Evolutionary conservation across 2,797 vertebrate species (phyloP).

Genomic region (Chelon auratus): DNA sequence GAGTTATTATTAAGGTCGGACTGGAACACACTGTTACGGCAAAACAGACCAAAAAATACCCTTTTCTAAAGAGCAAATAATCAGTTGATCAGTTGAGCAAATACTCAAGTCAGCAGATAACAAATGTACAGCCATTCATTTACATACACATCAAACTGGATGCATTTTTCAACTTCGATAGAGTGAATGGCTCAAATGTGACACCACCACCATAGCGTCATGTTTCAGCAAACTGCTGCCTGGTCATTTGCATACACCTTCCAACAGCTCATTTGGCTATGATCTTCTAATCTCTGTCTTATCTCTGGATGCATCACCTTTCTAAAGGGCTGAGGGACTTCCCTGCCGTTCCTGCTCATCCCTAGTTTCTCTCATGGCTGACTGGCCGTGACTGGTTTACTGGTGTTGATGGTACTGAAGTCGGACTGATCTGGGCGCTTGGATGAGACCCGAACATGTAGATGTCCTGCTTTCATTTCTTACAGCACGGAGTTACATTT

Average conservation of each 20-base stretch:
- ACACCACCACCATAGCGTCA: slow-evolving; percentile 29
- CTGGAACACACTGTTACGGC: background rate
- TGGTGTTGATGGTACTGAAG: slow-evolving; percentile 36
- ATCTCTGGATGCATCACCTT: slow-evolving; percentile 48
- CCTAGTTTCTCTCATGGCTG: slow-evolving; percentile 42
- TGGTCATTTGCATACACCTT: slow-evolving; percentile 63
- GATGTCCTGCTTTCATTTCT: background rate
- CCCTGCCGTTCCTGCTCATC: slow-evolving; percentile 53
- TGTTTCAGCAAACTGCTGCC: slow-evolving; percentile 21
- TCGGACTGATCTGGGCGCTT: slow-evolving; percentile 13
- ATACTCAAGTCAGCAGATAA: background rate
- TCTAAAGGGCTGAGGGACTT: slow-evolving; percentile 52
- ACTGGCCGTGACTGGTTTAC: slow-evolving; percentile 34
- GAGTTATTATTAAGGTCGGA: slow-evolving; percentile 37
- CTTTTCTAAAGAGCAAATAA: background rate
- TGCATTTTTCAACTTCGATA: background rate
- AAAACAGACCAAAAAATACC: too few relatives aligned
- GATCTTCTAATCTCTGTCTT: slow-evolving; percentile 58
- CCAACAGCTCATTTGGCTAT: slow-evolving; percentile 60
- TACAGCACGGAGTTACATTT: background rate
- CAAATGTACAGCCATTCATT: slow-evolving; percentile 25
- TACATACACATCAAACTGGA: background rate
- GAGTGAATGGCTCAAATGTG: slow-evolving; percentile 12
- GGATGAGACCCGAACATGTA: slow-evolving; percentile 25
- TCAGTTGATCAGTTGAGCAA: background rate